Evolutionary conservation across 2,797 vertebrate genomes (phyloP), one percentile per base, ranked within the genome.

Genomic region (Rhadinocentrus ornatus): DNA sequence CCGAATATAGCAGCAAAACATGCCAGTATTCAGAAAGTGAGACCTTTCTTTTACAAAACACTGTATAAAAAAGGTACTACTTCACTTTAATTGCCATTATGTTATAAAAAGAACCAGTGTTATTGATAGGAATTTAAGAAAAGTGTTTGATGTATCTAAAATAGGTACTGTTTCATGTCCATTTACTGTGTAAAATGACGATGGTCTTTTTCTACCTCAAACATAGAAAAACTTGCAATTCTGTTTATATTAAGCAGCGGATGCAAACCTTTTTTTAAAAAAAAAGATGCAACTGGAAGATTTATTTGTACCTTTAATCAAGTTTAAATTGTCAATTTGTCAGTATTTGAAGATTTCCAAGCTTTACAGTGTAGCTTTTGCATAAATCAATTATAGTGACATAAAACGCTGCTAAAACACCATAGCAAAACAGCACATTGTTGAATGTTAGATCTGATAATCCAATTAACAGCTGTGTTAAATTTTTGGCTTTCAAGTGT

Each of bases 81-180:
- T 55, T 66, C 32, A 20, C 8, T 63, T 44, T 56, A 37, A 41
- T 32, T 58, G 31, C 29, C 20, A 66, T 61, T 26, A 32, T 66
- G 56, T 48, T 32, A 15, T 56, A 31, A 48, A n/a, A 65, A 64
- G 54, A 18, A 29, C 39, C 61, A 44, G 26, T 41, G 11, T 34
- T 59, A 20, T 11, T 0, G 4, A 61, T 20, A 35, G 32, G 12
- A 60, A 22, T 6, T 37, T 18, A 32, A 53, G 58, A 41, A 65
- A 3, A 0, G 0, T 0, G 31, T 39, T 58, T 44, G 63, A 44
- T 52, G 24, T 10, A 24, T 22, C 4, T 62, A 9, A 20, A 34
- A 31, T 62, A 16, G 58, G 37, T 73, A 70, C 69, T 68, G 63
- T 74, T 79, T 84, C 32, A 67, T 78, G 74, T 66, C 66, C 20